Evolutionary conservation across 2,888 invertebrate genomes (phyloP).

Genomic region (Bedellia somnulentella): DNA sequence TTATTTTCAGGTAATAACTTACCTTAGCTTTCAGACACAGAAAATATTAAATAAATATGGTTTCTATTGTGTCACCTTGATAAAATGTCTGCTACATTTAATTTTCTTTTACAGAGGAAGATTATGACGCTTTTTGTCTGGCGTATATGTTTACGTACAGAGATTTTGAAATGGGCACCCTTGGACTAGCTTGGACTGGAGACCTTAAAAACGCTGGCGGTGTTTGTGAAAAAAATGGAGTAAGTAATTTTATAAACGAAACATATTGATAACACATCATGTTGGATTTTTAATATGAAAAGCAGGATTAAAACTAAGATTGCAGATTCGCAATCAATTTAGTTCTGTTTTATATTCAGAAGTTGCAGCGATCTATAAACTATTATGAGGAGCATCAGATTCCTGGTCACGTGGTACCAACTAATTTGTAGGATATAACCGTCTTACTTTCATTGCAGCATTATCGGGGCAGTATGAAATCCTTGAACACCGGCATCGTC

Average conservation of each 20-base stretch:
- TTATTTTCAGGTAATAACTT: constrained; percentile 80
- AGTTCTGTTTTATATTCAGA: no score
- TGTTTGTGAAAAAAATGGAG: constrained; percentile 96
- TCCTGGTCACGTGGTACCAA: no score
- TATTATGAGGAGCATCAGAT: no score
- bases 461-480: constrained; percentile 90
- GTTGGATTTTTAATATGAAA: no score
- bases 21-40: no score
- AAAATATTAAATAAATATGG: neutral
- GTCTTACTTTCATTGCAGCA: constrained; percentile 63
- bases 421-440: neutral
- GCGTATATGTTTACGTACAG: constrained; percentile 99
- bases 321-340: no score
- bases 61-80: neutral
- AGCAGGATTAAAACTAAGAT: no score
- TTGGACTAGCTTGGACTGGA: constrained; percentile 98
- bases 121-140: constrained; percentile 97
- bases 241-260: constrained; percentile 44
- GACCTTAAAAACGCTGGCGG: constrained; percentile 96
- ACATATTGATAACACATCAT: neutral
- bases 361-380: no score
- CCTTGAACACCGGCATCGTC: constrained; percentile 96
- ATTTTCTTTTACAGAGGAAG: constrained; percentile 74
- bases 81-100: neutral
- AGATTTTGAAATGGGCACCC: constrained; percentile 93